phyloP scores from a whole-genome alignment of 2,888 invertebrate species.

The Emmelina monodactyla region DNA sequence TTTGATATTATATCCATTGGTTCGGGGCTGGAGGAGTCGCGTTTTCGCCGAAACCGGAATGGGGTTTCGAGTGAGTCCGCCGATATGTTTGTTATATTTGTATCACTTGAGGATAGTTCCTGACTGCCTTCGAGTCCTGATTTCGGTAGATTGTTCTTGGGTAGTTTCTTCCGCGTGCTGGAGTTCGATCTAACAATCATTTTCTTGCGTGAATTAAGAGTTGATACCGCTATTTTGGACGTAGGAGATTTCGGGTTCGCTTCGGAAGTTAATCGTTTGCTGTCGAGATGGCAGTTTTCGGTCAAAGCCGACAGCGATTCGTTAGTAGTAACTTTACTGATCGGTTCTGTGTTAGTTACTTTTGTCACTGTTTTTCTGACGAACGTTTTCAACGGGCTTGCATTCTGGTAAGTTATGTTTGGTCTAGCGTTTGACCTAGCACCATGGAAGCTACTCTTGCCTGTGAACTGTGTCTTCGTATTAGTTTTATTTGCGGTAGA shows the following conservation, averaged over 20 bases:
- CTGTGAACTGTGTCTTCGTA: slow-evolving; percentile 39
- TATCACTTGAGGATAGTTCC: slow-evolving; percentile 57
- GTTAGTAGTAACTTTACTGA: slow-evolving; percentile 28
- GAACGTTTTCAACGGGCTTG: slow-evolving; percentile 46
- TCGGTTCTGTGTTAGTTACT: slow-evolving; percentile 24
- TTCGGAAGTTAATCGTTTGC: slow-evolving; percentile 48
- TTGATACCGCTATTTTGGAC: slow-evolving; percentile 26
- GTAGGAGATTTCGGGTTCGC: slow-evolving; percentile 40
- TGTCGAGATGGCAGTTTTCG: slow-evolving; percentile 55
- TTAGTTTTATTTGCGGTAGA: slow-evolving; percentile 36
- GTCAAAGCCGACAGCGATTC: slow-evolving; percentile 51
- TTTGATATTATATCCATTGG: slow-evolving; percentile 54
- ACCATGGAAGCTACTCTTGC: slow-evolving; percentile 42
- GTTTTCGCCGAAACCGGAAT: slow-evolving; percentile 49
- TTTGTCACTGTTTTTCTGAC: slow-evolving; percentile 31
- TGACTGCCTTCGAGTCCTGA: slow-evolving; percentile 38
- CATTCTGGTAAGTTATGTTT: slow-evolving; percentile 34
- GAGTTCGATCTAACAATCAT: slow-evolving; percentile 50
- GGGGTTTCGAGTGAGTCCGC: slow-evolving; percentile 54
- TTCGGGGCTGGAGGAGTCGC: slow-evolving; percentile 56
- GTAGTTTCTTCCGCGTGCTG: slow-evolving; percentile 45
- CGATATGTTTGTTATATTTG: slow-evolving; percentile 56
- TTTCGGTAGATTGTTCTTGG: slow-evolving; percentile 38
- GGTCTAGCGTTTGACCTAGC: slow-evolving; percentile 55
- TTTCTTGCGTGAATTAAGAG: slow-evolving; percentile 42